phyloP scores from a whole-genome alignment of 2,888 invertebrate species.

The Tricholauxania praeusta region DNA sequence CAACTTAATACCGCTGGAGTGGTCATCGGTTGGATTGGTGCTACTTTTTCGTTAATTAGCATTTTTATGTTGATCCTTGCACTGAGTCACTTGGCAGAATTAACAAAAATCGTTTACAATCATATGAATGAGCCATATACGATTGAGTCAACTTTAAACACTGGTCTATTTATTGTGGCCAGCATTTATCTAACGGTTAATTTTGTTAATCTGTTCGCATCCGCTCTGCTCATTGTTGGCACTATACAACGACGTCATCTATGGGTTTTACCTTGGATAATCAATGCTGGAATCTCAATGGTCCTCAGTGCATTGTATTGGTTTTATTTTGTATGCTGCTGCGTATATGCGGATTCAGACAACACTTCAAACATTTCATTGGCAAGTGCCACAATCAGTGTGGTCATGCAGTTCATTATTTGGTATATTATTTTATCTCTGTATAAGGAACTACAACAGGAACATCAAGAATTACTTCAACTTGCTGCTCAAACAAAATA shows the following conservation, averaged over 20 bases:
- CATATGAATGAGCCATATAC: slow-evolving; percentile 14
- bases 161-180: slow-evolving; percentile 30
- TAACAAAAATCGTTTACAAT: slow-evolving; percentile 33
- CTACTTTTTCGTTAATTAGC: slow-evolving; percentile 48
- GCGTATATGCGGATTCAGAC: slow-evolving; percentile 16
- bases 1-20: slow-evolving; percentile 59
- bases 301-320: slow-evolving; percentile 34
- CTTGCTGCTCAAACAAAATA: not conserved
- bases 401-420: slow-evolving; percentile 49
- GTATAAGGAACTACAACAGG: slow-evolving; percentile 50
- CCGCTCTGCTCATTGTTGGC: slow-evolving; percentile 55
- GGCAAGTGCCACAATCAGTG: slow-evolving; percentile 12
- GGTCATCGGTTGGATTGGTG: slow-evolving; percentile 59
- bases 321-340: not conserved
- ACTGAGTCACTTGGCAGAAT: slow-evolving; percentile 43
- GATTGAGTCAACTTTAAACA: slow-evolving; percentile 18
- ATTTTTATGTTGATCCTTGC: slow-evolving; percentile 44
- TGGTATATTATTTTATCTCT: slow-evolving; percentile 54
- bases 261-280: slow-evolving; percentile 56
- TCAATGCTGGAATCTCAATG: slow-evolving; percentile 49
- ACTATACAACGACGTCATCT: slow-evolving; percentile 57
- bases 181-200: slow-evolving; percentile 49
- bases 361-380: slow-evolving; percentile 8
- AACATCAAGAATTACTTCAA: slow-evolving; percentile 37
- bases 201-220: slow-evolving; percentile 53